Evolutionary conservation across 2,797 vertebrate genomes (phyloP), one percentile per base, ranked within the genome.

Genomic region (Acropternis orthonyx): DNA sequence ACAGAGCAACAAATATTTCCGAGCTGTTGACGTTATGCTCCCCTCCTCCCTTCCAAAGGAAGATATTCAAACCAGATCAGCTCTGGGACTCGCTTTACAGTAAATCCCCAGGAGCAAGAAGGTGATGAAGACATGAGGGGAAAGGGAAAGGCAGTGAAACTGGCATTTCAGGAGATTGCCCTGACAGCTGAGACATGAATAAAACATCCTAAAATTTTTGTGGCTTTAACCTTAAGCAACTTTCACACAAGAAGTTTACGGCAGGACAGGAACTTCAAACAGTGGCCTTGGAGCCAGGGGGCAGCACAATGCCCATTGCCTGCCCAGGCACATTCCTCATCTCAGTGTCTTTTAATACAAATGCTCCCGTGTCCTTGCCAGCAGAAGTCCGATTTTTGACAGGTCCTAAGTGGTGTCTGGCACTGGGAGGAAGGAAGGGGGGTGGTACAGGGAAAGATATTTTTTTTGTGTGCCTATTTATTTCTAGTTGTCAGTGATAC

Each of bases 171-270:
- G 49, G 67, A 89, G 44, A 82, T 79, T 74, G 67, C 36, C 56
- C 67, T 93, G 91, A 89, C 85, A 92, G 74, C 52, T 65, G 61
- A 91, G 91, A 80, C 27, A 26, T n/a, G 65, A 91, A 92, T 56
- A 82, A 92, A 95, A 43, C 32, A 67, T 67, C 41, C 41, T 56
- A n/a, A 74, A 71, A 17, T 54, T 92, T 90, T 76, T 72, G 27
- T 5, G 3, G 48, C 68, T 88, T 94, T 93, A 92, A 85, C 78
- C 48, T 81, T 44, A 88, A 85, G 65, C 6, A 12, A 59, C 80
- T 95, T 88, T 65, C 46, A 66, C 46, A 37, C 0, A 1, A 78
- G 65, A 81, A 73, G 9, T 62, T 85, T 90, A 52, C 69, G 74
- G 62, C 51, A 92, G 32, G 59, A 48, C 51, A 34, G 67, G 59